Percentiles rank a stretch among this genome's conserved stretches.
phyloP scores from a whole-genome alignment of 1,140 invertebrate genomes.

The Zaprionus ornatus region DNA sequence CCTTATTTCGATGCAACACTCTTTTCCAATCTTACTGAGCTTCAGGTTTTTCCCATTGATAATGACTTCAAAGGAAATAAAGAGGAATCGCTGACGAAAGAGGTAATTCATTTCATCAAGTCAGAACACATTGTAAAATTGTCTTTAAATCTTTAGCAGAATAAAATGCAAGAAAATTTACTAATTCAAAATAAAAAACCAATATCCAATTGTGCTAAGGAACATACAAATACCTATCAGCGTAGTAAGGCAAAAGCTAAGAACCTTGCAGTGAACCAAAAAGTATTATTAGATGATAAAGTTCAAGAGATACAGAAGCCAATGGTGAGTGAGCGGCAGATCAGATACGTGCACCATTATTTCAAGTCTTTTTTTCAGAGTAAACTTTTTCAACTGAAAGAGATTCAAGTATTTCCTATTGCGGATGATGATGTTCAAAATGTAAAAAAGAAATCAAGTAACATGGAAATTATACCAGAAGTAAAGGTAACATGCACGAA shows the following conservation, averaged over 20 bases:
- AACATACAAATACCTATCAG: background rate
- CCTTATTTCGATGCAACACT: background rate
- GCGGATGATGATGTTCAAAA: background rate
- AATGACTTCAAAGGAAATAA: background rate
- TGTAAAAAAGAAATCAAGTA: background rate
- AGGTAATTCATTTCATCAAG: background rate
- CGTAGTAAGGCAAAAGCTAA: background rate
- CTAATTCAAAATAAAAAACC: background rate
- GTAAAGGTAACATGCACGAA: too few relatives aligned
- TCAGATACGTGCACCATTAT: too few relatives aligned
- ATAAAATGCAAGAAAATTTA: background rate
- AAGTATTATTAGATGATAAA: background rate
- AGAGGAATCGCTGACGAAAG: background rate
- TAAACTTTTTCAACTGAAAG: background rate
- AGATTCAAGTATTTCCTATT: background rate
- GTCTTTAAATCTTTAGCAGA: background rate
- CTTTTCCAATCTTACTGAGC: background rate
- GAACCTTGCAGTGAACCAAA: background rate
- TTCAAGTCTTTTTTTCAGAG: background rate
- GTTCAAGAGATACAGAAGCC: background rate
- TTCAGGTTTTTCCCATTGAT: background rate
- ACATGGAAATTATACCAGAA: background rate
- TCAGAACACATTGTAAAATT: background rate
- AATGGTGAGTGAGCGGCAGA: background rate
- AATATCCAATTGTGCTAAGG: background rate